Evolutionary conservation across 1,140 invertebrate species (phyloP).

Genomic region (Diplogasteroides magnus): DNA sequence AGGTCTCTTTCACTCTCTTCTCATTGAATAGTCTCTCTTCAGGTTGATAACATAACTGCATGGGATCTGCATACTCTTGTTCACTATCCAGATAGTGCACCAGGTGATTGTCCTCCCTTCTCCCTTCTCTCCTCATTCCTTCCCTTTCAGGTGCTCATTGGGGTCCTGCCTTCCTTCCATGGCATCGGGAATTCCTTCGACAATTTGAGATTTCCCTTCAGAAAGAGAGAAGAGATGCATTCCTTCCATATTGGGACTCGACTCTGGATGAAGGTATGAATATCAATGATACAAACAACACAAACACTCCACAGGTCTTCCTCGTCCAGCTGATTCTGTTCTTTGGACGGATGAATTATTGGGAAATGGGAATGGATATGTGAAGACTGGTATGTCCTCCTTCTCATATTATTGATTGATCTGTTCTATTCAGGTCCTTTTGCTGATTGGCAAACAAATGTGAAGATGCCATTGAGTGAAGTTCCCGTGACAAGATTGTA

Average conservation of each 20-base stretch:
- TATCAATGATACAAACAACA: background rate
- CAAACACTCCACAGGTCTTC: constrained; percentile 38
- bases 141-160: constrained; percentile 47
- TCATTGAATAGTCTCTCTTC: constrained; percentile 22
- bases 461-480: constrained; percentile 53
- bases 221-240: constrained; percentile 42
- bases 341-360: constrained; percentile 53
- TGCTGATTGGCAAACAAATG: constrained; percentile 52
- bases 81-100: constrained; percentile 53
- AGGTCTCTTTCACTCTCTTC: background rate
- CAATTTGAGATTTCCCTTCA: constrained; percentile 52
- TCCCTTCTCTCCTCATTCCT: background rate
- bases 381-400: constrained; percentile 53
- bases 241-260: constrained; percentile 56
- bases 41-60: constrained; percentile 48
- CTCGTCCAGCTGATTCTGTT: constrained; percentile 50
- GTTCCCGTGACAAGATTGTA: constrained; percentile 53
- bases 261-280: constrained; percentile 50
- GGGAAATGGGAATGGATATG: constrained; percentile 56
- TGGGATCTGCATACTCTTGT: constrained; percentile 54
- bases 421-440: too few relatives aligned
- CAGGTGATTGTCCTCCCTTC: constrained; percentile 21
- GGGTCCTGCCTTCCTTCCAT: constrained; percentile 49
- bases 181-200: constrained; percentile 52
- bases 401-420: too few relatives aligned